Evolutionary conservation across 2,113 vertebrate species (phyloP).

Genomic region (Perca schrenkii): DNA sequence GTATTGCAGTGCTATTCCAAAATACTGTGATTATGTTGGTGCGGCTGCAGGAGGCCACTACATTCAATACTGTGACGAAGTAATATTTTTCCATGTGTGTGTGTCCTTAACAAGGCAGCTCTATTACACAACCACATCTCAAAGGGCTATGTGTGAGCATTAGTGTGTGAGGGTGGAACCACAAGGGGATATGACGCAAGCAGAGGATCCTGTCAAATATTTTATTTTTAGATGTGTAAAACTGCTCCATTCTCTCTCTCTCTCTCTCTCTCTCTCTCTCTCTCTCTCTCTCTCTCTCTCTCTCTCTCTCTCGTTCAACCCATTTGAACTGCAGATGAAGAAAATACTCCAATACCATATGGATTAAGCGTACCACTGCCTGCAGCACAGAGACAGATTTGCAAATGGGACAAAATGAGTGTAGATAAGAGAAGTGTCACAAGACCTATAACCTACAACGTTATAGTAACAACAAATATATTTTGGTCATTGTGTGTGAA

Average conservation of each 20-base stretch:
- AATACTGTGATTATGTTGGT: not conserved
- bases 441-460: slow-evolving; percentile 32
- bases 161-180: slow-evolving; percentile 55
- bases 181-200: slow-evolving; percentile 69
- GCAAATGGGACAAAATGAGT: slow-evolving; percentile 55
- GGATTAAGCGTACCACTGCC: slow-evolving; percentile 41
- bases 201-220: slow-evolving; percentile 74
- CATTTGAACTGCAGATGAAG: slow-evolving; percentile 66
- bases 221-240: slow-evolving; percentile 81
- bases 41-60: not conserved
- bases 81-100: not conserved
- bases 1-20: slow-evolving; percentile 12
- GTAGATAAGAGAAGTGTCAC: slow-evolving; percentile 22
- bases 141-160: slow-evolving; percentile 42
- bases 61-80: slow-evolving; percentile 31
- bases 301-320: slow-evolving; percentile 13
- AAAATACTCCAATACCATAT: slow-evolving; percentile 46
- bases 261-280: slow-evolving; percentile 31
- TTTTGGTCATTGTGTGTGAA: slow-evolving; percentile 13
- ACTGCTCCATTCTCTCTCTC: slow-evolving; percentile 66
- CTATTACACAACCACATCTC: slow-evolving; percentile 63
- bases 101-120: slow-evolving; percentile 37
- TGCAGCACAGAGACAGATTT: slow-evolving; percentile 46
- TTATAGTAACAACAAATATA: slow-evolving; percentile 1
- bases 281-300: not conserved